Percentiles rank a stretch among this genome's conserved stretches.
Conservation (phyloP, 2,797 vertebrate species). For the Ataeniobius toweri region DNA sequence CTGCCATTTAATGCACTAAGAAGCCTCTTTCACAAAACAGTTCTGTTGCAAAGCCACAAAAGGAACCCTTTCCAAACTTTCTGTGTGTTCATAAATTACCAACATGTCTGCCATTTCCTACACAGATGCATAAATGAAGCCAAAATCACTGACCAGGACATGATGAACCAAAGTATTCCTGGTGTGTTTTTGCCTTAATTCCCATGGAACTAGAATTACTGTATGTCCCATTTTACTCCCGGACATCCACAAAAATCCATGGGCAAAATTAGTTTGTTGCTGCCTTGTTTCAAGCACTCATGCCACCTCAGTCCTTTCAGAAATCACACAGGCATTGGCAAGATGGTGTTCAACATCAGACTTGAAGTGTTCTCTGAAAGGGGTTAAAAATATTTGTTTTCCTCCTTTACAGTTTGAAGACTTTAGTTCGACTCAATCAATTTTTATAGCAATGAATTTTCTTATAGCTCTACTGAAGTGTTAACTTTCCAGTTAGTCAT, state of each 20-base stretch:
- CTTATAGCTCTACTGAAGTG: conserved; percentile 47
- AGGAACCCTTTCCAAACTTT: background rate
- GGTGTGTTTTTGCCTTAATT: too few relatives aligned
- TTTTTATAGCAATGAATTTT: conserved; percentile 43
- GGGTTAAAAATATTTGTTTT: background rate
- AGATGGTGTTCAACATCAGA: background rate
- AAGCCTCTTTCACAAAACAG: background rate
- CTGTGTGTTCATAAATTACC: background rate
- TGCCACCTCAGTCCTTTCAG: background rate
- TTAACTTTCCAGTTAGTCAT: conserved; percentile 51
- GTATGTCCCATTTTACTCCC: background rate
- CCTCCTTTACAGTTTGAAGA: conserved; percentile 18
- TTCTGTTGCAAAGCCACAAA: background rate
- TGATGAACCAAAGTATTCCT: too few relatives aligned
- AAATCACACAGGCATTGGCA: background rate
- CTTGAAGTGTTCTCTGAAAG: background rate
- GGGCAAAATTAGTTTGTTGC: background rate
- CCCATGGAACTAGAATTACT: background rate
- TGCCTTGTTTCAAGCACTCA: background rate
- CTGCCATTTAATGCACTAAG: conserved; percentile 13
- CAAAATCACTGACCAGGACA: background rate
- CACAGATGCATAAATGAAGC: background rate
- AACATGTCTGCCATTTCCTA: background rate
- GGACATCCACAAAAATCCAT: background rate
- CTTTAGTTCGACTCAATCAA: conserved; percentile 39